Evolutionary conservation across 2,888 invertebrate species (phyloP), one percentile per base, ranked within the genome.

Genomic region (Blastobasis adustella): DNA sequence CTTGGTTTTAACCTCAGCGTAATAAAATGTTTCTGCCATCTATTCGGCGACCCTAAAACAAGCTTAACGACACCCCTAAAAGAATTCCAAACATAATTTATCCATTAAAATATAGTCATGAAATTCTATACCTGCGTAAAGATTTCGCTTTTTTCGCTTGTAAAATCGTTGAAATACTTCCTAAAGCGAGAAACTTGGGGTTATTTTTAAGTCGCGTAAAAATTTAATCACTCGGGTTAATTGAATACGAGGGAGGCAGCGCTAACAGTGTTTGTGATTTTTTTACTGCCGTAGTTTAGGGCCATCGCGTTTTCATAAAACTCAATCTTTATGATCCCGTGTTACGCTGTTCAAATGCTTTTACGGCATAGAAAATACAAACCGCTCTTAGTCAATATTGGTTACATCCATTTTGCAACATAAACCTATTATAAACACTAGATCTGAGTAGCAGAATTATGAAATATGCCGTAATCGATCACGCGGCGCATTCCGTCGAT

Each of bases 41-140:
- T 7, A 10, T 7, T 46, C 38, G 9, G 10, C 39, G 46, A 46
- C 10, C 49, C 38, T 47, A 54, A 62, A 64, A 65, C 49, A 49
- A 51, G 50, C 56, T 61, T 58, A 60, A 65, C 55, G 54, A 58
- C 54, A 54, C 62, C 65, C 63, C 67, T 68, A 70, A 67, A 72
- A 66, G 69, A 74, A 67, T 72, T 69, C 62, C 53, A 62, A 68
- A 77, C 76, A 77, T 72, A 69, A 75, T 79, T 75, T 68, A 65
- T 69, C 74, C 73, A 80, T 79, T 77, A 78, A 73, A 75, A 62
- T 66, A 72, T 68, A 73, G 68, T 71, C 62, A 66, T 71, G 70
- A 72, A 75, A 72, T 66, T 61, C 65, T 65, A 63, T 62, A 60
- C 62, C 62, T 59, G 57, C 60, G 59, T 63, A 63, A 70, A 67